Evolutionary conservation across 2,888 invertebrate genomes (phyloP), one percentile per base, ranked within the genome.

Genomic region (Nycteola revayana): DNA sequence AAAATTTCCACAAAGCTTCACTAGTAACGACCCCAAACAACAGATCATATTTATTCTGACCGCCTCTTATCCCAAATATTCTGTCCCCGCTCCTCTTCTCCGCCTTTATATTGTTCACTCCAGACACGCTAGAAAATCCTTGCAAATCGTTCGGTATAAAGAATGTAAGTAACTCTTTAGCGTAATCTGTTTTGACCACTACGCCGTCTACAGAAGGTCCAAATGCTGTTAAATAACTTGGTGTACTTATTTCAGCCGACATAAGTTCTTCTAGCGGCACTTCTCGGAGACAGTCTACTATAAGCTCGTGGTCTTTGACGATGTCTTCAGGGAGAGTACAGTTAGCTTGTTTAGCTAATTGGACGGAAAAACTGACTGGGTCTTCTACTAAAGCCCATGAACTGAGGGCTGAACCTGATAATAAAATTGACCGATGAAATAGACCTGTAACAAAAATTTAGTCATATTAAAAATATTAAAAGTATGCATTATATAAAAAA

Each of bases 131-230:
- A n/a, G 90, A 91, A 58, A 90, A 89, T 26, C 90, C 90, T 77
- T 92, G 92, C 41, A 92, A 85, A 51, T 92, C 92, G 40, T 92
- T 92, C 0, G 92, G 92, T 50, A 91, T 91, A 68, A 94, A 92
- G 66, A 92, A 94, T 4, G 94, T 94, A 9, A 94, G 87, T 5
- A 94, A 83, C 66, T 94, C 94, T 73, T 95, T 95, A 30, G 95
- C 95, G 66, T 95, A 95, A 74, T 96, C 95, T 18, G 95, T 93
- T 82, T 95, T 94, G 52, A 98, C 96, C 39, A 98, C 97, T 34
- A 98, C 97, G 31, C 96, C 97, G 70, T 98, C 98, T 25, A 97
- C 96, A 60, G 96, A 96, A 0, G 98, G 98, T 0, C 98, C 98
- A 64, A 98, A 98, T 0, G 96, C 94, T 46, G 94, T 95, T 28